Evolutionary conservation across 2,113 vertebrate species (phyloP).

Genomic region (Thamnaconus septentrionalis): DNA sequence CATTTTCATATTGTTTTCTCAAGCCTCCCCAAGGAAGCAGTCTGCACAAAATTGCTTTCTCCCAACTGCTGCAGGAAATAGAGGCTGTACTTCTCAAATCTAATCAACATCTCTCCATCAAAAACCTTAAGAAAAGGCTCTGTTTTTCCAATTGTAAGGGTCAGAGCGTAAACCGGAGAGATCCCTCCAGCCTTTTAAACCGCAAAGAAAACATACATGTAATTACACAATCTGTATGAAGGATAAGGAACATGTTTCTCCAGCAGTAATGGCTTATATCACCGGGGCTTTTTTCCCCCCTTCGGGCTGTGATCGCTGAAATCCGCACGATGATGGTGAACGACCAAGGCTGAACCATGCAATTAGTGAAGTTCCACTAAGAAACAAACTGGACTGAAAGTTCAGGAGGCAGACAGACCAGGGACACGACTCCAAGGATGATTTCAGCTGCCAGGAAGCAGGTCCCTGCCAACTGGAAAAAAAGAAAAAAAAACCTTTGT

Average conservation of each 20-base stretch:
- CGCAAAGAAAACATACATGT: conserved; percentile 45
- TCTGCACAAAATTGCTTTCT: conserved; percentile 69
- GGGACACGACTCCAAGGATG: not conserved
- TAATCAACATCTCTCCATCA: conserved; percentile 71
- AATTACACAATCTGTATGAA: conserved; percentile 42
- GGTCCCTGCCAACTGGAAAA: too few species aligned
- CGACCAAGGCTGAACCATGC: conserved; percentile 19
- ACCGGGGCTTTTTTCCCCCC: conserved; percentile 18
- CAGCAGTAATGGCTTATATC: conserved; percentile 15
- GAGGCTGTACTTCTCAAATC: conserved; percentile 59
- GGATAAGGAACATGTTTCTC: conserved; percentile 23
- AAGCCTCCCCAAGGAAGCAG: conserved; percentile 63
- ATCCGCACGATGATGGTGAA: conserved; percentile 24
- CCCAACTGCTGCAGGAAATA: conserved; percentile 59
- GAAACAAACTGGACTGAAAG: conserved; percentile 31
- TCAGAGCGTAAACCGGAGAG: conserved; percentile 46
- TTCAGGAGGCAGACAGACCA: conserved; percentile 38
- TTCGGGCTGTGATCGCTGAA: conserved; percentile 36
- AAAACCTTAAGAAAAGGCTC: conserved; percentile 55
- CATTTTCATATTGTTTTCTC: conserved; percentile 75
- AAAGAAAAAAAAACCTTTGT: too few species aligned
- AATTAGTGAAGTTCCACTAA: conserved; percentile 63
- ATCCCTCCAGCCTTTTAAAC: conserved; percentile 47
- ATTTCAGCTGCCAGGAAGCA: too few species aligned
- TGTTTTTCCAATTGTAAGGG: conserved; percentile 62